Base-by-base conservation (phyloP, 2,113 vertebrate genomes). In the Pavo muticus region DNA sequence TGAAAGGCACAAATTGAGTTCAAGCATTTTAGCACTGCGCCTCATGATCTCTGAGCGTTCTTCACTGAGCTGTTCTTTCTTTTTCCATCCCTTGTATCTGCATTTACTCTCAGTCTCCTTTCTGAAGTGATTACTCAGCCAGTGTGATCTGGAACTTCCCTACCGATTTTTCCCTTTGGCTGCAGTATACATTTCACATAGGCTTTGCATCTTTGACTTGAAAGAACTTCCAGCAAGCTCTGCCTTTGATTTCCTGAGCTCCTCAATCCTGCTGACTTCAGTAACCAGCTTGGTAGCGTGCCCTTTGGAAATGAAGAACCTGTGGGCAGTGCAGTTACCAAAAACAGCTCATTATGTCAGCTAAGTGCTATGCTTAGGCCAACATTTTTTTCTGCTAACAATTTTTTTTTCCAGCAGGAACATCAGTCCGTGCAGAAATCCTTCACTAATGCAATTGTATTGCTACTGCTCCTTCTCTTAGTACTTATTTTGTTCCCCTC, bases 311-410 rank as follows among this genome's bases (percentile, higher is more conserved):
- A 81, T 44, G 12, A 74, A 68, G 60, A 84, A 50, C 68, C 12
- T 39, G 9, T 45, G 30, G 40, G 37, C 54, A 70, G 42, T 1
- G 0, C 12, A 61, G 40, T 80, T 57, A 90, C 42, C 67, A 57
- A 79, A 82, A 73, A 2, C 10, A 54, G 29, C 29, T 65, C 45
- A 40, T 78, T 75, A 71, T 35, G 15, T 57, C 70, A 84, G 63
- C 48, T 85, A 87, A 89, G 57, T 73, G 10, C 30, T 87, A 18
- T 82, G 45, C 44, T 92, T 89, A 61, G 65, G 48, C 40, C 65
- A 69, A 75, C 18, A 6, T 30, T 79, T 56, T 56, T 82, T 91
- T 69, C 35, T 91, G 40, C 68, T 76, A 87, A 70, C 44, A 67
- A 9, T 32, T 48, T n/a, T 67, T 67, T 29, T 92, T 87, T 71